Percentiles rank a stretch among this genome's conserved stretches.
These are phyloP conservation scores for Drosophila pegasa DNA, from an alignment of 2,888 invertebrate species.

Conservation along the genomic window DNA sequence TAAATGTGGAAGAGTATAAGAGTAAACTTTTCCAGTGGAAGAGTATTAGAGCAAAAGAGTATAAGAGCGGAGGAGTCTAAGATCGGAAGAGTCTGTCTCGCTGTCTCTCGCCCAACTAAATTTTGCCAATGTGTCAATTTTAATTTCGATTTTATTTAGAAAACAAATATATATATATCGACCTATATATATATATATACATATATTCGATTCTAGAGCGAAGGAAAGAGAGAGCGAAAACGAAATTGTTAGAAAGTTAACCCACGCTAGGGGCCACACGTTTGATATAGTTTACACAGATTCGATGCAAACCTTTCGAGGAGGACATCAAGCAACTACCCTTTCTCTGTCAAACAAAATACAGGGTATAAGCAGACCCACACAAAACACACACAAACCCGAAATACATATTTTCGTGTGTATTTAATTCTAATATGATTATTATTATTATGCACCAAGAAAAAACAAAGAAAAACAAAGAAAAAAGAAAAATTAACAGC, in stretches of 20 bases:
- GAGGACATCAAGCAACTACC: constrained; percentile 10
- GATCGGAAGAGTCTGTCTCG: neutral
- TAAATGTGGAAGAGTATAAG: neutral
- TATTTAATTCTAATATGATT: constrained; percentile 29
- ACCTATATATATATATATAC: neutral
- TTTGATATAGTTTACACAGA: constrained; percentile 60
- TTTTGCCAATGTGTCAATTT: constrained; percentile 62
- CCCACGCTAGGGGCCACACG: constrained; percentile 71
- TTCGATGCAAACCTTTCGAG: constrained; percentile 31
- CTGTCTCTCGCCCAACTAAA: neutral
- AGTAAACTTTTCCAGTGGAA: neutral
- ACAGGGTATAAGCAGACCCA: constrained; percentile 14
- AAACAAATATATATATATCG: constrained; percentile 2
- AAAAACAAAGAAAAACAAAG: neutral
- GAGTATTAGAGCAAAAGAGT: too few relatives aligned
- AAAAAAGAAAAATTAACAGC: constrained; percentile 28
- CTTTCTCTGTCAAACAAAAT: constrained; percentile 17
- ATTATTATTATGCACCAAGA: constrained; percentile 35
- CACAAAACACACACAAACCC: constrained; percentile 1
- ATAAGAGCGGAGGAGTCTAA: neutral
- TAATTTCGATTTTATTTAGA: constrained; percentile 21
- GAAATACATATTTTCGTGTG: constrained; percentile 15
- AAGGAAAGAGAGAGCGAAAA: neutral
- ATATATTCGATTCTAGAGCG: constrained; percentile 31
- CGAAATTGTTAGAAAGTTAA: constrained; percentile 44